These are phyloP conservation scores for Myopa testacea DNA, from an alignment of 2,888 invertebrate genomes.

Conservation along the genomic window DNA sequence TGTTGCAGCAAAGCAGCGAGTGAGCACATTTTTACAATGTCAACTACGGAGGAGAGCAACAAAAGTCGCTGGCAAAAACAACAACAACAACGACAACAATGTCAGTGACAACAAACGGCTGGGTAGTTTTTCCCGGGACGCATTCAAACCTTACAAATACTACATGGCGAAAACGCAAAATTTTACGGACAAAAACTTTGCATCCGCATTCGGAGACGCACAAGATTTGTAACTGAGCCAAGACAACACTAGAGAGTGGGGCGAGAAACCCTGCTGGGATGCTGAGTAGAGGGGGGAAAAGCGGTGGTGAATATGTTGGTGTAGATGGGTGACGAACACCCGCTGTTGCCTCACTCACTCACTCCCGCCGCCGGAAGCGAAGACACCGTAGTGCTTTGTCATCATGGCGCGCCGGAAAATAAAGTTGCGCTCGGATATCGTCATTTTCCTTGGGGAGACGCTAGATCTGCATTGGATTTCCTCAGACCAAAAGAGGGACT, in stretches of 20 bases:
- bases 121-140: not conserved
- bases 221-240: constrained; percentile 27
- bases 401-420: constrained; percentile 29
- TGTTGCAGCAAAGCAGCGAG: constrained; percentile 16
- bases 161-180: not conserved
- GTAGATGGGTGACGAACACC: too few relatives aligned
- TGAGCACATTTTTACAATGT: constrained; percentile 14
- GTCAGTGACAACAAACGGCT: constrained; percentile 2
- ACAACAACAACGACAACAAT: constrained; percentile 17
- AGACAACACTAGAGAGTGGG: not conserved
- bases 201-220: constrained; percentile 25
- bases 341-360: not conserved
- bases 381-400: constrained; percentile 29
- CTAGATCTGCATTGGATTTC: not conserved
- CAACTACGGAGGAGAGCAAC: constrained; percentile 1
- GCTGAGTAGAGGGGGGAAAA: not conserved
- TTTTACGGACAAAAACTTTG: constrained; percentile 24
- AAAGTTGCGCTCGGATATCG: constrained; percentile 31
- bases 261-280: not conserved
- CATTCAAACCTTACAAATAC: constrained; percentile 1
- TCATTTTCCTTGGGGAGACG: constrained; percentile 28
- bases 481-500: not conserved
- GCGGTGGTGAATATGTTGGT: too few relatives aligned
- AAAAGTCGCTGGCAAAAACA: constrained; percentile 8
- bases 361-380: constrained; percentile 17